Percentiles rank a stretch among this genome's conserved stretches.
Evolutionary conservation across 2,888 invertebrate genomes (phyloP).

Genomic region (Nebria brevicollis): DNA sequence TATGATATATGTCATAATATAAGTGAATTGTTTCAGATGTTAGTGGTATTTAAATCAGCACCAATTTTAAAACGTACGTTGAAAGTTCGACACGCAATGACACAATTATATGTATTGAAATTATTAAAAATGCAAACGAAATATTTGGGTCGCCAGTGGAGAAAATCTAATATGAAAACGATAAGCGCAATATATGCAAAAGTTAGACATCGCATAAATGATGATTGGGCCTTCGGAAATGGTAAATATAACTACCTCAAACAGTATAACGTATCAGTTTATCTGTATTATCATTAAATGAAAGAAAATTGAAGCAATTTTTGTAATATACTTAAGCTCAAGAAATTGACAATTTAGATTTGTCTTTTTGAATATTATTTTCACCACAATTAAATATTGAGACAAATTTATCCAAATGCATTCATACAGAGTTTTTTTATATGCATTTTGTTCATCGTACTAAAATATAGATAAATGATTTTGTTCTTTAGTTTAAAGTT

Average conservation of each 20-base stretch:
- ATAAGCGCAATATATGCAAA: slow-evolving; percentile 99
- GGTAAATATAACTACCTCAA: slow-evolving; percentile 63
- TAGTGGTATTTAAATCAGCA: slow-evolving; percentile 99
- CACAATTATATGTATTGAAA: slow-evolving; percentile 98
- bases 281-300: no score
- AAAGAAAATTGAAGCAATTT: no score
- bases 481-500: no score
- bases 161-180: slow-evolving; percentile 99
- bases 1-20: not conserved
- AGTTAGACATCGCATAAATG: slow-evolving; percentile 94
- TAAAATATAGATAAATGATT: no score
- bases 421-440: no score
- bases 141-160: slow-evolving; percentile 98
- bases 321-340: no score
- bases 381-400: no score
- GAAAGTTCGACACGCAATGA: slow-evolving; percentile 94
- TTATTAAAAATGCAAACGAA: slow-evolving; percentile 99
- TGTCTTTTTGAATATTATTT: no score
- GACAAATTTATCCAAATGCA: no score
- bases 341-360: no score
- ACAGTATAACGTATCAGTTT: no score
- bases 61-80: slow-evolving; percentile 96
- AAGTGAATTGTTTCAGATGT: slow-evolving; percentile 71
- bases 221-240: slow-evolving; percentile 99
- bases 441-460: no score